Percentiles rank a stretch among this genome's conserved stretches.
Evolutionary conservation across 2,888 invertebrate species (phyloP).

Genomic region (Nyleta sp.): DNA sequence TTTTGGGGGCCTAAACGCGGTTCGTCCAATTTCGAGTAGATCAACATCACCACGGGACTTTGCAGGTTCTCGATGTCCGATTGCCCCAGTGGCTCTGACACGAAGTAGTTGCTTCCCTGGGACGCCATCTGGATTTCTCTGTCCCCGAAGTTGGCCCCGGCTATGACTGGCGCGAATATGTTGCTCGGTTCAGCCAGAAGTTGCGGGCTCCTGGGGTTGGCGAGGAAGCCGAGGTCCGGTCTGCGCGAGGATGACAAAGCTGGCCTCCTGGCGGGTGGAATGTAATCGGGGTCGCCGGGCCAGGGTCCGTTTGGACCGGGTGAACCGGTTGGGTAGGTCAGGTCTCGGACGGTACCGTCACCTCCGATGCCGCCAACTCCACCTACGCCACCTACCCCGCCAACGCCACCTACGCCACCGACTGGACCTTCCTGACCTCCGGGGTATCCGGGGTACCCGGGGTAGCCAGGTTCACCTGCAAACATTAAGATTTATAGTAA

Average conservation of each 20-base stretch:
- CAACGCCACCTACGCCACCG: constrained; percentile 67
- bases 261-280: constrained; percentile 57
- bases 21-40: constrained; percentile 51
- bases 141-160: constrained; percentile 12
- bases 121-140: not conserved
- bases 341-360: constrained; percentile 69
- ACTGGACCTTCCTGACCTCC: constrained; percentile 40
- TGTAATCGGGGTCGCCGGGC: constrained; percentile 79
- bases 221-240: constrained; percentile 12
- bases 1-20: constrained; percentile 10
- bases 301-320: constrained; percentile 78
- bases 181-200: constrained; percentile 42
- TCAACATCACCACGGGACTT: constrained; percentile 50
- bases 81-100: constrained; percentile 4
- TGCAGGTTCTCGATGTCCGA: constrained; percentile 28
- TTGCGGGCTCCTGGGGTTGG: constrained; percentile 21
- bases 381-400: constrained; percentile 72
- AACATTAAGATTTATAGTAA: constrained; percentile 1
- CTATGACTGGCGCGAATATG: constrained; percentile 43
- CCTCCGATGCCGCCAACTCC: constrained; percentile 73
- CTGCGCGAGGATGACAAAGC: constrained; percentile 21
- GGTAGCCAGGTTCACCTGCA: constrained; percentile 43
- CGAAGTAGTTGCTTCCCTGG: constrained; percentile 31
- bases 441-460: constrained; percentile 40
- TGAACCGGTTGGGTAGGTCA: constrained; percentile 76